A percentile compares a stretch with the other conserved stretches of the same genome.
phyloP scores from a whole-genome alignment of 2,113 vertebrate species.

The Ciconia boyciana region DNA sequence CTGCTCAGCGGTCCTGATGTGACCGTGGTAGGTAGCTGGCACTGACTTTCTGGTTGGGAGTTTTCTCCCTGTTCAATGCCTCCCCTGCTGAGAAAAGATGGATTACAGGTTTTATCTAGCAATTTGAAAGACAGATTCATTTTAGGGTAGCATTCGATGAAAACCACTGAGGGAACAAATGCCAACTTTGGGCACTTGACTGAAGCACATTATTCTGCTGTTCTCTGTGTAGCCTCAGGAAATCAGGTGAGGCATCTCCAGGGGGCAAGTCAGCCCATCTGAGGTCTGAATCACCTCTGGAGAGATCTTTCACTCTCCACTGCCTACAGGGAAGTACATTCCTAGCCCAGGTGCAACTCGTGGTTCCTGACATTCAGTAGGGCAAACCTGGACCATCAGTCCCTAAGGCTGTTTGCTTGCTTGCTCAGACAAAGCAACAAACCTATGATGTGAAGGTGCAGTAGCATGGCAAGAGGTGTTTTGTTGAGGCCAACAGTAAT shows the following conservation, averaged over 20 bases:
- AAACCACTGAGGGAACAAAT: not conserved
- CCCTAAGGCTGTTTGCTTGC: rapidly evolving
- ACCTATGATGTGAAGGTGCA: not conserved
- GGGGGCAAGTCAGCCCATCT: not conserved
- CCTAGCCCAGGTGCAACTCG: not conserved
- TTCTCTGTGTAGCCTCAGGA: not conserved
- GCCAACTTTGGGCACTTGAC: not conserved
- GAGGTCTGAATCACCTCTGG: not conserved
- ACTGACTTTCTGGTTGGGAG: not conserved
- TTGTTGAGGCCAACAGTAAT: not conserved
- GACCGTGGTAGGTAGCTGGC: not conserved
- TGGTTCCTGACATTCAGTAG: not conserved
- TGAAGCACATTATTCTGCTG: not conserved
- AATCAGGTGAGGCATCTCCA: not conserved
- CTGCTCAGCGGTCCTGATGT: not conserved
- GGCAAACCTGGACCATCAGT: not conserved
- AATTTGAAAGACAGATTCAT: not conserved
- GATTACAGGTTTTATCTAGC: not conserved
- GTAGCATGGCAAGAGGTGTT: not conserved
- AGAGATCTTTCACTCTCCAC: not conserved
- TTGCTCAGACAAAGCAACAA: not conserved
- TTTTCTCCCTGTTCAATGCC: not conserved
- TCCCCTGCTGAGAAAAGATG: not conserved
- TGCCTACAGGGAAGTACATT: rapidly evolving
- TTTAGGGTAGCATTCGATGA: rapidly evolving